Conservation (phyloP, 2,113 vertebrate genomes). For the Neomonachus schauinslandi region DNA sequence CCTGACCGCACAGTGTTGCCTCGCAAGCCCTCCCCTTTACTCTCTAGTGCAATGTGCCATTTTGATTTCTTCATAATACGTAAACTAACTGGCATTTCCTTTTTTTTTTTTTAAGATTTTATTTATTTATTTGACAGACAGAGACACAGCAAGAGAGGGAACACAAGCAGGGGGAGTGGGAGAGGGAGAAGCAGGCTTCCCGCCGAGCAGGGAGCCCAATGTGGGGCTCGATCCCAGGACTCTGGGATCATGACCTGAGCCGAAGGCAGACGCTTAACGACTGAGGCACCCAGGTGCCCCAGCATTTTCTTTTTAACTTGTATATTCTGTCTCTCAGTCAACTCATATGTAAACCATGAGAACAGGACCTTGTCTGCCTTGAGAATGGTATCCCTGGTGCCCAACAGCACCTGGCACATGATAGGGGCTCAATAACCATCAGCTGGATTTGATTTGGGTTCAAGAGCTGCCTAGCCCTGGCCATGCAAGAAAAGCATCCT, state of each 20-base stretch:
- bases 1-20: background rate
- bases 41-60: background rate
- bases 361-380: background rate
- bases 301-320: background rate
- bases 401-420: background rate
- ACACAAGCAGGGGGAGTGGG: no score
- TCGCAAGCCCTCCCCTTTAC: background rate
- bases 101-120: no score
- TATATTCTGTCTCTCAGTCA: background rate
- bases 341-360: background rate
- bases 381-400: background rate
- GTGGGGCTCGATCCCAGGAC: no score
- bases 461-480: background rate
- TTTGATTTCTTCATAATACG: background rate
- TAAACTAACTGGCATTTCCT: background rate
- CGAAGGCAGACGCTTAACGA: no score
- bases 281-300: no score
- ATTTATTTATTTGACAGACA: no score
- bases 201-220: no score
- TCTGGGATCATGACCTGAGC: no score
- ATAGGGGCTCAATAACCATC: background rate
- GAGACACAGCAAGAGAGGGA: no score
- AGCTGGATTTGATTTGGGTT: background rate
- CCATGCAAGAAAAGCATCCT: background rate
- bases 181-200: no score